Base-by-base conservation (phyloP, 2,113 vertebrate genomes). In the Lasiurus borealis region DNA sequence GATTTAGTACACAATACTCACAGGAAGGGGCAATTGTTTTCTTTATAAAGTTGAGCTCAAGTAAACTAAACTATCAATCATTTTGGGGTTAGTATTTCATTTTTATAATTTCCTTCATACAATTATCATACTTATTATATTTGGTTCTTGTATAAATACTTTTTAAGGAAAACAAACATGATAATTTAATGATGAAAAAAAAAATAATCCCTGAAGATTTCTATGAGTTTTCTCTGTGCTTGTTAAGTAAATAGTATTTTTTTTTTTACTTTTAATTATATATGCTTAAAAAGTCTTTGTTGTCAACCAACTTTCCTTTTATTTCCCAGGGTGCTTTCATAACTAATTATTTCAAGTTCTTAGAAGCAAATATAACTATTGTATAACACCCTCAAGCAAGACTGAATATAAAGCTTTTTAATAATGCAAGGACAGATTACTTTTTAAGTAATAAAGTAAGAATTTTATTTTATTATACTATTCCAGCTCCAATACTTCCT, bases 261-360 rank as follows among this genome's bases (percentile, higher is more conserved):
- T 40, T 40, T 40, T 40, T 97, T 96, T 27, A 93, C 89, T 98
- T 98, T 94, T 97, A 98, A 97, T 98, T 97, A 97, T 93, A 96
- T 98, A 44, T 93, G 29, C 59, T 69, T 95, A 91, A 94, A 95
- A 97, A 96, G 16, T 93, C 92, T 98, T 97, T 34, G 68, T 96
- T 97, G 97, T 97, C 95, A 97, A 87, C 88, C 95, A 96, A 97
- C 50, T 97, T 97, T 73, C 78, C 92, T 96, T 97, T 97, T 96
- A 97, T 97, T 97, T 98, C 91, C 90, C 93, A 97, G 52, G 46
- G 62, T 93, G 69, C 72, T 97, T 98, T 76, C 89, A 44, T 96
- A 96, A 97, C 81, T 96, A 98, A 98, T 97, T 98, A 96, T 80
- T 95, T 73, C 94, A 96, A 57, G 91, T 54, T 95, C 88, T 88